Evolutionary conservation across 2,797 vertebrate species (phyloP), one percentile per base, ranked within the genome.

Genomic region (Manis javanica): DNA sequence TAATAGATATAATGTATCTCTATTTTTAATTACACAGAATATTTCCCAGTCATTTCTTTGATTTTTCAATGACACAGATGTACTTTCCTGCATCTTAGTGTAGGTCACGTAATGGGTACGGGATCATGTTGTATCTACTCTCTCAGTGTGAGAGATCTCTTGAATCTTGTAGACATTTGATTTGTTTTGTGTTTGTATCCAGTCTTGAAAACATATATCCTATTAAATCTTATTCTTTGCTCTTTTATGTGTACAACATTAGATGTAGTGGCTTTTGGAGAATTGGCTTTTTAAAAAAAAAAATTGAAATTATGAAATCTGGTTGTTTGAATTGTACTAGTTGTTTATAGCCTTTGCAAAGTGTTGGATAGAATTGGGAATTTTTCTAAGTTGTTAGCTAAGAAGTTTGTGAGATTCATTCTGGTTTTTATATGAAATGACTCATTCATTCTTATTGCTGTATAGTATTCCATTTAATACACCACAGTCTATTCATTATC

Each of bases 41-140:
- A 84, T 90, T 94, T 87, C 24, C 8, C 64, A 92, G 68, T 4
- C 7, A 37, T 87, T 83, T 96, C n/a, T 90, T 91, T 94, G 42
- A 26, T 89, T 91, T 94, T 85, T 90, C 23, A 95, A 1, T 69
- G 71, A 59, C n/a, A 5, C 64, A 57, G 55, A 31, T 24, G 68
- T 64, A 23, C 14, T 72, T 94, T 68, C 89, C 61, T 82, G 31
- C 84, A 53, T 90, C 64, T 87, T 51, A 49, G 4, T 85, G 14
- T 37, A 66, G 26, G 13, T 68, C 42, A 39, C 26, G 21, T 39
- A 37, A 4, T 92, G 34, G 55, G 1, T 83, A 42, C 18, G 87
- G 49, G 42, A 59, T 72, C 53, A 2, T 71, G 19, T 77, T 72
- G 59, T 13, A 81, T 42, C 16, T 55, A 7, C 26, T 75, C 34